A percentile compares a stretch with the other conserved stretches of the same genome.
phyloP scores from a whole-genome alignment of 2,113 vertebrate species.

The Tachysurus vachellii region DNA sequence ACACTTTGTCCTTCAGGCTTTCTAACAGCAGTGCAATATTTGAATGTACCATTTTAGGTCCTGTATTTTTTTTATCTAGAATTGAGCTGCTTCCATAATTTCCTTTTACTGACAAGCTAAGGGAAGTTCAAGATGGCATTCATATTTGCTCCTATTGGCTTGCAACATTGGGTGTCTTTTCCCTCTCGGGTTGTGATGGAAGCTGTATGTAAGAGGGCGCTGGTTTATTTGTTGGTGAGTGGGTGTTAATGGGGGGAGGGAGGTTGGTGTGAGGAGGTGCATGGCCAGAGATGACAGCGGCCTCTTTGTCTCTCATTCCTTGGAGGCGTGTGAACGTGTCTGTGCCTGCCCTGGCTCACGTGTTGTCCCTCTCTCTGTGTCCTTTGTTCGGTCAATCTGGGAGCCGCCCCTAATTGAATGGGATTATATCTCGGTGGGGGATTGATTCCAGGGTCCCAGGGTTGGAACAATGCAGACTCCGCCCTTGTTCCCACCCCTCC shows the following conservation, averaged over 20 bases:
- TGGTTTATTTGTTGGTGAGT: constrained; percentile 43
- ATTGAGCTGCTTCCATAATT: neutral
- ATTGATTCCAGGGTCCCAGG: constrained; percentile 58
- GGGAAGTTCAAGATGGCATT: neutral
- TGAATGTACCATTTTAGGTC: neutral
- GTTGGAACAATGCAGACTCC: constrained; percentile 54
- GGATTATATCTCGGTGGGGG: constrained; percentile 58
- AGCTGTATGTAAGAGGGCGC: constrained; percentile 6
- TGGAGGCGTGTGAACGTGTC: constrained; percentile 61
- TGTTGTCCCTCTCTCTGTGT: constrained; percentile 51
- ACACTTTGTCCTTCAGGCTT: neutral
- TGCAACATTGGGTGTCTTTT: constrained; percentile 25
- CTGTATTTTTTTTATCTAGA: constrained; percentile 3
- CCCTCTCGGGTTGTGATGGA: neutral
- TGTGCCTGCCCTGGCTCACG: constrained; percentile 55
- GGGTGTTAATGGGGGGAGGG: constrained; percentile 36
- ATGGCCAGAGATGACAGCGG: constrained; percentile 57
- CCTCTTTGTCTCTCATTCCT: constrained; percentile 58
- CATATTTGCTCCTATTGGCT: constrained; percentile 36
- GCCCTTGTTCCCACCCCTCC: constrained; percentile 43
- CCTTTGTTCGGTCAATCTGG: constrained; percentile 62
- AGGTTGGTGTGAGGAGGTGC: constrained; percentile 31
- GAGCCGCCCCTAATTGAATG: constrained; percentile 63
- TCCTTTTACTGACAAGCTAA: neutral
- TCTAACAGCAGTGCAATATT: neutral